phyloP scores from a whole-genome alignment of 2,113 vertebrate genomes.

The Delphinapterus leucas region DNA sequence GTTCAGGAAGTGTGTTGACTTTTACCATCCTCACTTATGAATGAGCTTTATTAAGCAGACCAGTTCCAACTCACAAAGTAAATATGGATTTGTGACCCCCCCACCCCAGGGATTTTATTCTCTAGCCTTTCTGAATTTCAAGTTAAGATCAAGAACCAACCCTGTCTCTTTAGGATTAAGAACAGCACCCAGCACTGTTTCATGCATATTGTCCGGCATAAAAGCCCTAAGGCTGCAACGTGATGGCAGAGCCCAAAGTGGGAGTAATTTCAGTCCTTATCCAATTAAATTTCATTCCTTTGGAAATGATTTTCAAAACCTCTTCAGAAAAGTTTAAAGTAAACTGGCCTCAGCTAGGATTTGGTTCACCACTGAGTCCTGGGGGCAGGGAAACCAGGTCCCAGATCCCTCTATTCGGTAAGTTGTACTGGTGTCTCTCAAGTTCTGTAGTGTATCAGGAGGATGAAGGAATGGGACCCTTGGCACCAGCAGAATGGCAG shows the following conservation, averaged over 20 bases:
- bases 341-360: not conserved
- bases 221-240: not conserved
- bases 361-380: not conserved
- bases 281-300: not conserved
- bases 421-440: not conserved
- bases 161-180: not conserved
- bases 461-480: not conserved
- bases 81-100: not conserved
- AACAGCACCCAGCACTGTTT: not conserved
- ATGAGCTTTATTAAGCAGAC: not conserved
- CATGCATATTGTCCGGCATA: not conserved
- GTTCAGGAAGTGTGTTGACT: not conserved
- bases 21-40: not conserved
- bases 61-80: not conserved
- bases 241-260: not conserved
- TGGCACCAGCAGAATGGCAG: not conserved
- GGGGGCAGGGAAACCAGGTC: not conserved
- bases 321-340: not conserved
- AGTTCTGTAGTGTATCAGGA: not conserved
- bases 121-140: not conserved
- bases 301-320: slow-evolving; percentile 18
- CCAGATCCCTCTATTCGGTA: not conserved
- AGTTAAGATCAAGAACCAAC: not conserved
- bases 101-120: not conserved
- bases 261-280: not conserved